Percentiles rank a stretch among this genome's conserved stretches.
These are phyloP conservation scores for Nestor notabilis DNA, from an alignment of 2,113 vertebrate genomes.

Conservation along the genomic window DNA sequence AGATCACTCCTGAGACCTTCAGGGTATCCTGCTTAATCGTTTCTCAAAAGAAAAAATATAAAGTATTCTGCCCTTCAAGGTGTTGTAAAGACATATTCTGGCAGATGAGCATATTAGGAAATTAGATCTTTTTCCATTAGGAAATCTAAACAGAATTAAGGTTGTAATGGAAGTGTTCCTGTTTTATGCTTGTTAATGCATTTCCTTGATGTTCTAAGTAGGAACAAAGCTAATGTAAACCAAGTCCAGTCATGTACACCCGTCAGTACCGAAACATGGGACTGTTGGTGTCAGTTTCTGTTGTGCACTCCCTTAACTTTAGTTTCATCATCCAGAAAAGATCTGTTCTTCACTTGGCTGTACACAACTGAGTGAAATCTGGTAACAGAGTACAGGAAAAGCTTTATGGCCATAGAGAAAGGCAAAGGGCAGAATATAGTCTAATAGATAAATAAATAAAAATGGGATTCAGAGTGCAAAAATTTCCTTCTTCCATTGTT, in stretches of 20 bases:
- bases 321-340: background rate
- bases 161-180: background rate
- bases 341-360: background rate
- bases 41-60: background rate
- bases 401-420: background rate
- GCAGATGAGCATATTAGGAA: background rate
- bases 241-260: background rate
- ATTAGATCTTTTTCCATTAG: background rate
- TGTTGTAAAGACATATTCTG: background rate
- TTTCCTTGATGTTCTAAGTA: background rate
- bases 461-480: background rate
- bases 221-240: background rate
- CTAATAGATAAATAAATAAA: background rate
- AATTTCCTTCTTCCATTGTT: background rate
- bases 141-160: background rate
- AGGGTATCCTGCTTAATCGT: background rate
- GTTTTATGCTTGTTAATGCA: background rate
- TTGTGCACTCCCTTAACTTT: background rate
- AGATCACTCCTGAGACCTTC: background rate
- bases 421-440: background rate
- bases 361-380: background rate
- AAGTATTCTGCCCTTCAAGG: background rate
- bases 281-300: background rate
- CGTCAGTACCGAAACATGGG: background rate
- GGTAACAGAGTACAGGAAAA: background rate